Base-by-base conservation (phyloP, 2,113 vertebrate species). In the Spheniscus mendiculus region DNA sequence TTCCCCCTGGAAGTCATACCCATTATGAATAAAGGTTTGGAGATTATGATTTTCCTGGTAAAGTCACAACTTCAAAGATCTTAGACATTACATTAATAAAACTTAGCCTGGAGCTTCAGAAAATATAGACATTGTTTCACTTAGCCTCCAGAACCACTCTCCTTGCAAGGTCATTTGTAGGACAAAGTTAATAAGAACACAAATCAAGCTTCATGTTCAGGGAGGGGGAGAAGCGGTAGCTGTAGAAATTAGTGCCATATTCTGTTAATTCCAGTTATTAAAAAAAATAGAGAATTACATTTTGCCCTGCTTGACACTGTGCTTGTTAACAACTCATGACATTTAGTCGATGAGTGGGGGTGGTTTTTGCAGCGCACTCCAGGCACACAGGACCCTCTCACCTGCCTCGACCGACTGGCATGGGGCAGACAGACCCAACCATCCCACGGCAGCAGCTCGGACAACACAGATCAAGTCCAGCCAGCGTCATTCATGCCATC, bases 51-150 rank as follows among this genome's bases (percentile, higher is more conserved):
- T 99, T 99, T 99, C 99, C 99, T 99, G 98, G 99, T 99, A 99
- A 99, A 99, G 99, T 99, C 99, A 99, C 99, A 99, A 99, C 99
- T 99, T 99, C 99, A 99, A 99, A 99, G 99, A 99, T 99, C 98
- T 98, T 98, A 98, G 98, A 98, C 99, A 99, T 99, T 99, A 98
- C 98, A 99, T 99, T 99, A 99, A 99, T 99, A 99, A 99, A 99
- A 99, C 98, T 98, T 99, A 98, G 99, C 99, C 99, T 94, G 98
- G 97, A 99, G 99, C 99, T 93, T 98, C 98, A 97, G 98, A 99
- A 99, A 99, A 99, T 99, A 99, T 98, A 99, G 99, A 99, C 99
- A 99, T 98, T 98, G 98, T 99, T 98, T 98, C 98, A 98, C 97
- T 98, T 98, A 98, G 99, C 98, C 98, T 98, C 97, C 96, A 99